phyloP scores from a whole-genome alignment of 2,888 invertebrate genomes.

The Eupithecia vulgata region DNA sequence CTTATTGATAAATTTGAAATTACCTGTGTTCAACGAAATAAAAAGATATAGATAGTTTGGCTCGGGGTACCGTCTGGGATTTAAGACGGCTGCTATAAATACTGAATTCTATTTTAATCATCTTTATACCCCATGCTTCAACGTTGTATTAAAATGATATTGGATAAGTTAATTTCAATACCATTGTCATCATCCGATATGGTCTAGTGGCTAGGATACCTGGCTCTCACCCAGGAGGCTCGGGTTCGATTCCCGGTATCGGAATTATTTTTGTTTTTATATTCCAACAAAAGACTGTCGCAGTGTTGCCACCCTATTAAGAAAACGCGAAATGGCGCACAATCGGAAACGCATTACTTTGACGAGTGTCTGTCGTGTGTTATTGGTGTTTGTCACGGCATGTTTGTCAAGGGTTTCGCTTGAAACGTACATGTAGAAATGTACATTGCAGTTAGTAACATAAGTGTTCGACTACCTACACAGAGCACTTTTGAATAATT shows the following conservation, averaged over 20 bases:
- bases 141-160: background rate
- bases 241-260: conserved; percentile 86
- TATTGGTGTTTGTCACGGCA: conserved; percentile 47
- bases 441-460: conserved; percentile 26
- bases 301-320: conserved; percentile 25
- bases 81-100: too few relatives aligned
- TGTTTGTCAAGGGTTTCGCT: conserved; percentile 48
- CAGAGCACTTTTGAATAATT: background rate
- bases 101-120: background rate
- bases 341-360: conserved; percentile 70
- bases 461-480: conserved; percentile 21
- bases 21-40: too few relatives aligned
- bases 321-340: conserved; percentile 51
- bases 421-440: conserved; percentile 23
- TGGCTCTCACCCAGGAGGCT: conserved; percentile 88
- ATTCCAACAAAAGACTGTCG: background rate
- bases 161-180: background rate
- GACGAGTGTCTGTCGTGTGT: conserved; percentile 51
- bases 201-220: conserved; percentile 89
- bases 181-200: conserved; percentile 63
- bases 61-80: too few relatives aligned
- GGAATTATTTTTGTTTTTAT: conserved; percentile 66
- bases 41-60: too few relatives aligned
- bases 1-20: too few relatives aligned
- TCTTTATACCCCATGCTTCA: background rate